Conservation (phyloP, 53 echinoderm and acorn worm genomes). For the Patiria pectinifera region DNA sequence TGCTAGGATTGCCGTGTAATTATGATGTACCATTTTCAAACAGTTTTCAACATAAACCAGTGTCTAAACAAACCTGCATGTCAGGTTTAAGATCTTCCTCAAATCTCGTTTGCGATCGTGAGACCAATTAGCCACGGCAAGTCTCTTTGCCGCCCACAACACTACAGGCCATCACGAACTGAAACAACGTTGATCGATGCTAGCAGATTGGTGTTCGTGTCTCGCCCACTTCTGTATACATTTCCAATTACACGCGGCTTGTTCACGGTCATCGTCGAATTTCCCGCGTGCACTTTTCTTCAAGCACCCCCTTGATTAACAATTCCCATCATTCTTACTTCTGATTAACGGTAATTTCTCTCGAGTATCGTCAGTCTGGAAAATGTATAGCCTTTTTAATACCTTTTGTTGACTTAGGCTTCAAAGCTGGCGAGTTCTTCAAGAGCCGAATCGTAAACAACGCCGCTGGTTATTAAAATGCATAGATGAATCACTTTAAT, state of each 20-base stretch:
- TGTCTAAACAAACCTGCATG: too few species aligned
- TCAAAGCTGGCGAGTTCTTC: neutral
- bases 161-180: neutral
- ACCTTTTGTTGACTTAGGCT: neutral
- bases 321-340: neutral
- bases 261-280: neutral
- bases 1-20: too few species aligned
- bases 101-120: neutral
- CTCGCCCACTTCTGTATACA: neutral
- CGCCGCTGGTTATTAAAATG: neutral
- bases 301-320: constrained; percentile 3
- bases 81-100: neutral
- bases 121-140: neutral
- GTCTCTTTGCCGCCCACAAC: neutral
- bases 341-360: constrained; percentile 4
- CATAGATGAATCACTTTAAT: neutral
- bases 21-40: too few species aligned
- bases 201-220: neutral
- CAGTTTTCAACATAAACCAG: too few species aligned
- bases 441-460: neutral
- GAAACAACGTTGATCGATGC: neutral
- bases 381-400: neutral
- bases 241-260: constrained; percentile 31
- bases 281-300: neutral
- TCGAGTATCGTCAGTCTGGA: neutral